A percentile compares a stretch with the other conserved stretches of the same genome.
Conservation (phyloP, 2,888 invertebrate species). For the Chesias legatella region DNA sequence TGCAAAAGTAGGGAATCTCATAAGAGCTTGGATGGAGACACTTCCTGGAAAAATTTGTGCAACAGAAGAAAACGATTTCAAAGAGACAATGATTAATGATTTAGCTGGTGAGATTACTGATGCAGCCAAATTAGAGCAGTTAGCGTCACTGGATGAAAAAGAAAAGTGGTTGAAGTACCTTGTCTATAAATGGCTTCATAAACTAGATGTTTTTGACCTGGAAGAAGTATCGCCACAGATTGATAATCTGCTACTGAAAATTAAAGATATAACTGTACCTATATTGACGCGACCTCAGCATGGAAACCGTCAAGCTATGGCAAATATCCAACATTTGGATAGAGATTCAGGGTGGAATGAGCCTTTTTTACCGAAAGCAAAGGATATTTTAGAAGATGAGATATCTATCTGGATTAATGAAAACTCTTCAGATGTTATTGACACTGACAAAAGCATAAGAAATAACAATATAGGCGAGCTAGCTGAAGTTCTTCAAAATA, state of each 20-base stretch:
- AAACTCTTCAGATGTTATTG: constrained; percentile 41
- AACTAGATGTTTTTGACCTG: constrained; percentile 39
- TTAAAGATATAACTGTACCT: constrained; percentile 36
- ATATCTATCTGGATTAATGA: constrained; percentile 54
- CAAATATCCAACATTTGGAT: constrained; percentile 31
- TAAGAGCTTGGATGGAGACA: constrained; percentile 44
- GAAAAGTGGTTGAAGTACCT: constrained; percentile 35
- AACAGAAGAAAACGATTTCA: constrained; percentile 37
- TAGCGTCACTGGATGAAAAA: constrained; percentile 28
- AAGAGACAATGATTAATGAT: constrained; percentile 42
- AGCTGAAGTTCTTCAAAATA: constrained; percentile 36
- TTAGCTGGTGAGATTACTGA: constrained; percentile 48
- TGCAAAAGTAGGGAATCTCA: constrained; percentile 30
- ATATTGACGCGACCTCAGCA: constrained; percentile 38
- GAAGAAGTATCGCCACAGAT: constrained; percentile 36
- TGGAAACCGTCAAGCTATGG: constrained; percentile 42
- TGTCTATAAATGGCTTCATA: constrained; percentile 45
- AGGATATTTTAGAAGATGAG: constrained; percentile 48
- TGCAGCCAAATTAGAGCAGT: constrained; percentile 38
- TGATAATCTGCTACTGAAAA: constrained; percentile 28
- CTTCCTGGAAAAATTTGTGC: constrained; percentile 36
- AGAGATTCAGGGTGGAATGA: constrained; percentile 23
- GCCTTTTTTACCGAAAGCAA: constrained; percentile 32
- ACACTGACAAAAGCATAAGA: constrained; percentile 28
- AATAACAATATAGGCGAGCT: constrained; percentile 39